These are phyloP conservation scores for Propithecus deckenii DNA, from an alignment of 2,797 vertebrate genomes.

Conservation along the genomic window DNA sequence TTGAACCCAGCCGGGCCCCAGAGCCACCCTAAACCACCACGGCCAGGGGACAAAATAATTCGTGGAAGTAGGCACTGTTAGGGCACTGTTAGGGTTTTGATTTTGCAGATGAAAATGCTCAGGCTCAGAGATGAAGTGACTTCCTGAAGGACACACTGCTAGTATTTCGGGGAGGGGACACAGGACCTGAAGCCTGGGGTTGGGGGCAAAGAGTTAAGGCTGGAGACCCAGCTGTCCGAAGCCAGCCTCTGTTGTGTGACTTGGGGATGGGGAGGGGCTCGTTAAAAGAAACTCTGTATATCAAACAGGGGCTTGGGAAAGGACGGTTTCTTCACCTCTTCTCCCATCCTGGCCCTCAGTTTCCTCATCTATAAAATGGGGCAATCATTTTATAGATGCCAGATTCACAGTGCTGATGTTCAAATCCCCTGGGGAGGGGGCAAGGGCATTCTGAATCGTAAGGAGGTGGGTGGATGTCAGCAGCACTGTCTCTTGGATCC, in stretches of 20 bases:
- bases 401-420: neutral
- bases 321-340: neutral
- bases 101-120: neutral
- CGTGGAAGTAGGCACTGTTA: neutral
- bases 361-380: conserved; percentile 9
- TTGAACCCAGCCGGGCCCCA: neutral
- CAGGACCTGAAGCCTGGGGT: neutral
- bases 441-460: neutral
- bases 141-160: neutral
- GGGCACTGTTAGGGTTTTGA: neutral
- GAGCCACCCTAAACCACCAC: neutral
- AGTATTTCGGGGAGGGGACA: neutral
- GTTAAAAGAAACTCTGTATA: neutral
- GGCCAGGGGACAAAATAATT: neutral
- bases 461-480: neutral
- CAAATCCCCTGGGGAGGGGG: neutral
- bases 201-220: no score
- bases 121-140: neutral
- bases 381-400: neutral
- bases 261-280: neutral
- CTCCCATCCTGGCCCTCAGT: neutral
- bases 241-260: neutral
- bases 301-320: neutral
- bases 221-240: neutral
- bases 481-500: neutral